Evolutionary conservation across 2,888 invertebrate species (phyloP), one percentile per base, ranked within the genome.

Genomic region (Osmoderma eremita): DNA sequence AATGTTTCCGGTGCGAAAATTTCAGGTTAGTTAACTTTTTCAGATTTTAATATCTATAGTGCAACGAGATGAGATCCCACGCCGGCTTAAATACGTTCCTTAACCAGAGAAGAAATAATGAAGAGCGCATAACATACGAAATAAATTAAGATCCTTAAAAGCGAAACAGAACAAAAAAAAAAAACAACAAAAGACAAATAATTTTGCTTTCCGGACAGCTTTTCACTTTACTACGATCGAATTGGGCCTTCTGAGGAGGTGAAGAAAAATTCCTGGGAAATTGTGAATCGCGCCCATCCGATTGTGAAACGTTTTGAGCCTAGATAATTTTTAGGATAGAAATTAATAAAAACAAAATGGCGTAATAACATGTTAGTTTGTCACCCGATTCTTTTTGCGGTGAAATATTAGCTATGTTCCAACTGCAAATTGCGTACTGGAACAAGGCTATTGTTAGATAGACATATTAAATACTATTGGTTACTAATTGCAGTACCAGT

Each of bases 321-420:
- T 61, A 61, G 24, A 61, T 61, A 61, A 61, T 45, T 45, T 61
- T 45, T 61, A 61, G 58, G 45, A 61, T 10, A 30, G 45, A 61
- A 61, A 61, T 61, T 61, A 61, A 61, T 61, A 45, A 58, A 24
- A 41, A 51, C 20, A 20, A 51, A 30, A 12, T 54, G 12, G 20
- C 39, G 18, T 4, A 17, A 48, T 20, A 13, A 20, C 2, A 56
- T 24, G 3, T 53, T n/a, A n/a, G 30, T 48, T 48, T 48, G 48
- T 48, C 48, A 48, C 48, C 18, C 18, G 48, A 18, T 48, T 48
- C 1, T 18, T 2, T 15, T 48, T 18, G n/a, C n/a, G n/a, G n/a
- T n/a, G n/a, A n/a, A n/a, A n/a, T n/a, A n/a, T n/a, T n/a, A n/a
- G n/a, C n/a, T n/a, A n/a, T n/a, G n/a, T n/a, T n/a, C n/a, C n/a